Base-by-base conservation (phyloP, 2,113 vertebrate genomes). In the Corapipo altera region DNA sequence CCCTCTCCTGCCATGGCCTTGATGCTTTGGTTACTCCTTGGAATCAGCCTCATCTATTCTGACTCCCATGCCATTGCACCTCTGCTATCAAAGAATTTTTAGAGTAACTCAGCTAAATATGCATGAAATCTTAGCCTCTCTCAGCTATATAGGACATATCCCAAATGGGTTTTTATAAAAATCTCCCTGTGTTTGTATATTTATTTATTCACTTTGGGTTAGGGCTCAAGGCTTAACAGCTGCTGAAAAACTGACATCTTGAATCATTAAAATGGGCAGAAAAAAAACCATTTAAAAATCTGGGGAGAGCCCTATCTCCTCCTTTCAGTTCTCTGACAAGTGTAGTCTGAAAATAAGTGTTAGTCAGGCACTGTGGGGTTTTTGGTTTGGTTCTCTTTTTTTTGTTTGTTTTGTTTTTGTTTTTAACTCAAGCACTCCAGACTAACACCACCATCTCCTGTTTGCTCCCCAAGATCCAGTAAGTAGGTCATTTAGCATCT, bases 241-340 rank as follows among this genome's bases (percentile, higher is more conserved):
- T 93, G 32, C 43, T 83, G 81, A 49, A 80, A 79, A 87, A 52
- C 11, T 26, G 43, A 51, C 9, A 12, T 30, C 4, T 67, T 82
- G 43, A 83, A 66, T 65, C 85, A 69, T 41, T 26, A 28, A 74
- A 75, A 28, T 33, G 7, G 39, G 2, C 55, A 39, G 75, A 16
- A 54, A 23, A 69, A 58, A 12, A 2, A 0, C 0, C 1, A 10
- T 8, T 3, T 51, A 43, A 80, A 77, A 72, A 21, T 4, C 19
- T 30, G 4, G 7, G 46, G 57, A 65, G 27, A 8, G 3, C 14
- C 49, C 19, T 5, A 0, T 61, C 8, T 58, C 41, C 35, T 48
- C 6, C 6, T 5, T 74, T 79, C 12, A 26, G 35, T 54, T 79
- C 28, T 61, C 14, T 16, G 70, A 37, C 32, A 80, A 55, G 35